Evolutionary conservation across 2,113 vertebrate species (phyloP).

Genomic region (Pterocles burchelli): DNA sequence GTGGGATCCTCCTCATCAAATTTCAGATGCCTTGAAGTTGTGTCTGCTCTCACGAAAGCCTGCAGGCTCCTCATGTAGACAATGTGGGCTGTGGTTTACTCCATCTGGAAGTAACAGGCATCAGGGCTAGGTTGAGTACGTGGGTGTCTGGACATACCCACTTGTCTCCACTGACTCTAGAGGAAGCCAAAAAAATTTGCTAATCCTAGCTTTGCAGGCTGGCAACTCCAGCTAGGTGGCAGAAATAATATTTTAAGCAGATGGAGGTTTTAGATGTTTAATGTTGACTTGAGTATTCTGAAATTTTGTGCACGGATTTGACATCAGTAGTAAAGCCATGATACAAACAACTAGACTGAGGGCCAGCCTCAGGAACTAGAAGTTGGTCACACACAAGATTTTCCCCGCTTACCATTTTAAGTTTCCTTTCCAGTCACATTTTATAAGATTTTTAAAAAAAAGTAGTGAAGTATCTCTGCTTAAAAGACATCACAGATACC

Average conservation of each 20-base stretch:
- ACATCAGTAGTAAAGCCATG: background rate
- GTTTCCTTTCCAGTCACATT: background rate
- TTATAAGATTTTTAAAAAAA: background rate
- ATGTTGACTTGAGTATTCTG: background rate
- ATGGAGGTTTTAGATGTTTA: background rate
- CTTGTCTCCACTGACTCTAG: background rate
- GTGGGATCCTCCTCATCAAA: background rate
- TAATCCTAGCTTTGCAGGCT: background rate
- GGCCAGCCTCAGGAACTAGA: background rate
- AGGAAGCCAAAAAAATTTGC: background rate
- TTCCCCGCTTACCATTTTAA: background rate
- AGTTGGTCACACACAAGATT: background rate
- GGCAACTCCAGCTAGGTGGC: background rate
- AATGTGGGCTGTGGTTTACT: background rate
- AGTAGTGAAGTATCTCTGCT: background rate
- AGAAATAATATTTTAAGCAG: background rate
- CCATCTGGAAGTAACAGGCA: background rate
- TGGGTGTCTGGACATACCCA: background rate
- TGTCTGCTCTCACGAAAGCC: background rate
- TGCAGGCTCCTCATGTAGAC: background rate
- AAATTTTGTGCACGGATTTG: background rate
- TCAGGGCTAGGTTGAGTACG: accelerated
- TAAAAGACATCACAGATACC: slow-evolving; percentile 40
- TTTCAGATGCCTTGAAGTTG: background rate
- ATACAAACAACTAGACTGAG: background rate